Conservation (phyloP, 2,888 invertebrate species). For the Elgonia sp. region DNA sequence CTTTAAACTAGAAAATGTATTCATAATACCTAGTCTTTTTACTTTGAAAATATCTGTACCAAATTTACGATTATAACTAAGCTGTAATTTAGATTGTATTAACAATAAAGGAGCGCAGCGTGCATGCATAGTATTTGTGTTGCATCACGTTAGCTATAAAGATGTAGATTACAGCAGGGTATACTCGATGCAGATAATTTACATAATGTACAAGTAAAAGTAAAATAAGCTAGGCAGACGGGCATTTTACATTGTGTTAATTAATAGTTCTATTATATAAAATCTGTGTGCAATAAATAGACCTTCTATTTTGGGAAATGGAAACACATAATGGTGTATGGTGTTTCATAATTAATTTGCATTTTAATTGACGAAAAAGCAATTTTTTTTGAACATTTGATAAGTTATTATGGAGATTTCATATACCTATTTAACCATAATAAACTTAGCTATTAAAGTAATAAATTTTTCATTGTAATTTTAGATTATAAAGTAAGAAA, state of each 20-base stretch:
- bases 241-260: conserved; percentile 57
- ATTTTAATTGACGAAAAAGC: conserved; percentile 8
- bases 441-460: no score
- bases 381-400: neutral
- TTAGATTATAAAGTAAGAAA: no score
- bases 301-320: conserved; percentile 24
- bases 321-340: neutral
- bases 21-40: neutral
- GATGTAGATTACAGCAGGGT: conserved; percentile 57
- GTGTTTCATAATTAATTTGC: conserved; percentile 25
- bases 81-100: conserved; percentile 56
- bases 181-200: conserved; percentile 61
- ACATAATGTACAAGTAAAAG: conserved; percentile 67
- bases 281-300: conserved; percentile 25
- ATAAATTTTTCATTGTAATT: no score
- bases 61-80: conserved; percentile 54
- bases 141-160: conserved; percentile 62
- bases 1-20: neutral
- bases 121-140: conserved; percentile 57
- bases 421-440: no score
- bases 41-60: neutral
- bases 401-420: neutral
- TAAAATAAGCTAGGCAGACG: conserved; percentile 53
- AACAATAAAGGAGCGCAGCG: conserved; percentile 54
- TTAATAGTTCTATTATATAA: conserved; percentile 55